Evolutionary conservation across 2,888 invertebrate species (phyloP), one percentile per base, ranked within the genome.

Genomic region (Meteorus cinctellus): DNA sequence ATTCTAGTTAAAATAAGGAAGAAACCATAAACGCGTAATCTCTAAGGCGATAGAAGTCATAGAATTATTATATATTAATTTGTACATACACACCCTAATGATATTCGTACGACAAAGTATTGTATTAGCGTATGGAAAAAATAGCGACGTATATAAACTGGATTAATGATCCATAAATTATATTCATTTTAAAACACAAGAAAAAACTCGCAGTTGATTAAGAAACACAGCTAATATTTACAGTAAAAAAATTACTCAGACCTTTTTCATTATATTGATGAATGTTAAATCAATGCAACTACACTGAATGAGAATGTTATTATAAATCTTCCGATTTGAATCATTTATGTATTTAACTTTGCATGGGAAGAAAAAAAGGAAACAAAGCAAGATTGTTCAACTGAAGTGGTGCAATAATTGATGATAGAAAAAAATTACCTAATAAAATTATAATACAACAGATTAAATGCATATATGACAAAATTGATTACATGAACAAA

Each of bases 1-100:
- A 55, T 10, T 67, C 62, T 67, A 72, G 69, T 74, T 65, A 36
- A 72, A 72, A 71, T 68, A 72, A 75, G 19, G 8, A 55, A 55
- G 6, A 55, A 48, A 55, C n/a, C 5, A 55, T 19, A 51, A 76
- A 76, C 69, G 72, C 24, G 41, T 74, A 71, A 51, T 62, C n/a
- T 69, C 19, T 62, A 45, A 65, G 71, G 67, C 31, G 72, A 72
- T 74, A 55, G 19, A 68, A 78, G 73, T 60, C 65, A 73, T 76
- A 76, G 68, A 65, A 31, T 19, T 55, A 55, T 19, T 55, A 4
- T 19, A 51, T 78, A 77, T 65, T 76, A 48, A 79, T 62, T 72
- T 80, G 80, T 80, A 80, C 75, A 80, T 80, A 80, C 76, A 79
- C 77, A 74, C 31, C 48, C 51, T n/a, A 72, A 67, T 76, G 69